phyloP scores from a whole-genome alignment of 1,140 invertebrate genomes.

The Gonatopus flavifemur region DNA sequence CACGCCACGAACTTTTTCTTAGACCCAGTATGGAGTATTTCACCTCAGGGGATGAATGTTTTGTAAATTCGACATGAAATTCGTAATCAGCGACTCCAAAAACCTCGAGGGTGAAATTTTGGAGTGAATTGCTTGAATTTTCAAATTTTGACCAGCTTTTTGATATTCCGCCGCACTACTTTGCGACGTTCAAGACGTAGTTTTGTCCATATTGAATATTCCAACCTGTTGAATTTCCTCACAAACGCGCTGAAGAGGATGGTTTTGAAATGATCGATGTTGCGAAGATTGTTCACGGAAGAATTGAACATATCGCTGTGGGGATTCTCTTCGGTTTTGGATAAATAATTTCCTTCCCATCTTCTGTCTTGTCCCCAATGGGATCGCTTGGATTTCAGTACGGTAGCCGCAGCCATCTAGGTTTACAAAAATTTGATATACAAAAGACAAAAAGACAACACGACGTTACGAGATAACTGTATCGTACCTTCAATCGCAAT shows the following conservation, averaged over 20 bases:
- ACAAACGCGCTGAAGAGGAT: slow-evolving; percentile 58
- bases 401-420: slow-evolving; percentile 78
- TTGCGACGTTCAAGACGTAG: no score
- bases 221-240: slow-evolving; percentile 52
- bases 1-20: no score
- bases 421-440: background rate
- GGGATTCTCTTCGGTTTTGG: slow-evolving; percentile 75
- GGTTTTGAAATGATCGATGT: slow-evolving; percentile 70
- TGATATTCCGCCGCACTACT: no score
- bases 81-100: no score
- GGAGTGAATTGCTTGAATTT: no score
- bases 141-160: no score
- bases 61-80: no score
- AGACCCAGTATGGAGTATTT: no score
- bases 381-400: slow-evolving; percentile 71
- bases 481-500: slow-evolving; percentile 69
- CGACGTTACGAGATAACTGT: background rate
- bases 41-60: no score
- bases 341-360: slow-evolving; percentile 93
- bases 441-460: background rate
- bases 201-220: no score
- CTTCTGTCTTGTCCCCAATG: slow-evolving; percentile 82
- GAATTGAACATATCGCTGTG: slow-evolving; percentile 70
- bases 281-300: slow-evolving; percentile 71
- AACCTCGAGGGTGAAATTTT: no score